Evolutionary conservation across 2,888 invertebrate species (phyloP).

Genomic region (Galerucella pusilla): DNA sequence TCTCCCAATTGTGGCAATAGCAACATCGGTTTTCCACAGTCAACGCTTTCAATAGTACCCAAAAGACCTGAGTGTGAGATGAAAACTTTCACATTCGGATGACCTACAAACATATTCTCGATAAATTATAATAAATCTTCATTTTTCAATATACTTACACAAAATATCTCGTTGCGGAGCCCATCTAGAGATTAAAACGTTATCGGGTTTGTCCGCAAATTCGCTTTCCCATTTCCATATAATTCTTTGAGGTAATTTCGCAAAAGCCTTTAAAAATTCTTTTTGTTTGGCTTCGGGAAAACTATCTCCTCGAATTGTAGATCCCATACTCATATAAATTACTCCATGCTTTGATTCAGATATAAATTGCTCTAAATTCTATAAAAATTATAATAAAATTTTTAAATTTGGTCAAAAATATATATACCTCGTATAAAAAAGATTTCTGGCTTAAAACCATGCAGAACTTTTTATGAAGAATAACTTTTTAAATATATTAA

Average conservation of each 20-base stretch:
- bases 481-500: too few species aligned
- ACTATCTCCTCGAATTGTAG: constrained; percentile 75
- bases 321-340: constrained; percentile 82
- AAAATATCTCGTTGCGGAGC: constrained; percentile 83
- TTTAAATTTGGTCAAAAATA: too few species aligned
- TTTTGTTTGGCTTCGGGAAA: constrained; percentile 71
- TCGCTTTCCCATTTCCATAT: constrained; percentile 84
- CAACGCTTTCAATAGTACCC: constrained; percentile 75
- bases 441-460: too few species aligned
- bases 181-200: constrained; percentile 75
- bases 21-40: constrained; percentile 74
- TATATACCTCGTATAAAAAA: too few species aligned
- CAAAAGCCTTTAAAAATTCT: constrained; percentile 72
- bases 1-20: constrained; percentile 78
- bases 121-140: constrained; percentile 23
- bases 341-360: constrained; percentile 75
- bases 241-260: constrained; percentile 74
- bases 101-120: constrained; percentile 64
- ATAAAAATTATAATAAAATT: constrained; percentile 50
- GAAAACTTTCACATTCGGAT: constrained; percentile 74
- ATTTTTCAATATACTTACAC: constrained; percentile 69
- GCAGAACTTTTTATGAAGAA: too few species aligned
- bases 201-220: constrained; percentile 69
- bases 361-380: constrained; percentile 74
- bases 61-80: constrained; percentile 76